Evolutionary conservation across 2,113 vertebrate genomes (phyloP).

Genomic region (Cariama cristata): DNA sequence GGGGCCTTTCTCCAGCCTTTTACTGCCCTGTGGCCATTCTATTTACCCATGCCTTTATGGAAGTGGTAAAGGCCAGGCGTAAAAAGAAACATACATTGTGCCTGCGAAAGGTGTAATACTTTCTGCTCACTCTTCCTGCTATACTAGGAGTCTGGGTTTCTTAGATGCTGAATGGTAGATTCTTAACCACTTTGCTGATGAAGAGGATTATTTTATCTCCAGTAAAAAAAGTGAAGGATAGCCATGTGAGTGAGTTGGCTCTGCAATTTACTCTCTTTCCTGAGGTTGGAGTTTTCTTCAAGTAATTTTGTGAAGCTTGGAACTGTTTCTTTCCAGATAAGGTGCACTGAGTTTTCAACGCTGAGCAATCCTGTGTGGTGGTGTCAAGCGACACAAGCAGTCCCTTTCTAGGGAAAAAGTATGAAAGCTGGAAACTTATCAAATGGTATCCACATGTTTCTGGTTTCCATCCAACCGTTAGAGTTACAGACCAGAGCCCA

Average conservation of each 20-base stretch:
- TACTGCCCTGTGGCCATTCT: neutral
- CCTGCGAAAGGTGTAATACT: neutral
- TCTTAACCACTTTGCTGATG: neutral
- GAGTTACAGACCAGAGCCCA: neutral
- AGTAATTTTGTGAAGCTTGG: neutral
- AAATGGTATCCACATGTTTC: neutral
- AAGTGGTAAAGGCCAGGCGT: fast-evolving
- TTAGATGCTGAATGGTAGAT: neutral
- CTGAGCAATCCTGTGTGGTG: neutral
- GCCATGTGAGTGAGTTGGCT: neutral
- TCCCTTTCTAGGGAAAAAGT: neutral
- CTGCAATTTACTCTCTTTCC: neutral
- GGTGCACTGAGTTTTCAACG: neutral
- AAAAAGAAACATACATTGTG: neutral
- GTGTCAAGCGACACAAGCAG: neutral
- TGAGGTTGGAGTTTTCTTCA: neutral
- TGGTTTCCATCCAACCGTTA: neutral
- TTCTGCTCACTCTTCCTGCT: neutral
- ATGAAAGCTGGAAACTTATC: neutral
- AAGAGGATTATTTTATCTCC: neutral
- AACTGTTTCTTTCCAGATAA: neutral
- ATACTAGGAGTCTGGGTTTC: neutral
- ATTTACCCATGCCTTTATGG: neutral
- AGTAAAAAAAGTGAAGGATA: neutral
- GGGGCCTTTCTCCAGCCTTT: neutral